Evolutionary conservation across 2,888 invertebrate genomes (phyloP).

Genomic region (Bimastos eiseni): DNA sequence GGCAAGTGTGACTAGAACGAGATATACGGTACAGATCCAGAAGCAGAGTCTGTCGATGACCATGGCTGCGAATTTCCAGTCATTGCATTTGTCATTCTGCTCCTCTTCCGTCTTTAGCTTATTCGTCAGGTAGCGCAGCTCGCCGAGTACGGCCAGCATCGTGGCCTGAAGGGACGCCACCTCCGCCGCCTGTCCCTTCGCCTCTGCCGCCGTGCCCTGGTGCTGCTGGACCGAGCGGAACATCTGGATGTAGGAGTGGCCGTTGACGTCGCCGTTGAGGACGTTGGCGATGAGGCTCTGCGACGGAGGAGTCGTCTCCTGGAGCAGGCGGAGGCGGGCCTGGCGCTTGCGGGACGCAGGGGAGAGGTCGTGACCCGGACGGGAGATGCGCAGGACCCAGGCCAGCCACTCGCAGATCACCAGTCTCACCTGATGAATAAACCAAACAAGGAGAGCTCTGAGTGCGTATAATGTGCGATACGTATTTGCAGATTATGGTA

Average conservation of each 20-base stretch:
- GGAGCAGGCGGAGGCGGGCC: constrained; percentile 45
- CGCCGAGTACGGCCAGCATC: constrained; percentile 45
- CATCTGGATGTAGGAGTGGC: constrained; percentile 39
- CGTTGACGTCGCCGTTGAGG: constrained; percentile 40
- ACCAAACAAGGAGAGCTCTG: no score
- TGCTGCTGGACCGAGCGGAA: constrained; percentile 28
- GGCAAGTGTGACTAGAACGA: constrained; percentile 42
- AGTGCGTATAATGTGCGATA: no score
- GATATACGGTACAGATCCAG: constrained; percentile 43
- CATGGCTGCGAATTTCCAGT: constrained; percentile 44
- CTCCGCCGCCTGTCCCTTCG: not conserved
- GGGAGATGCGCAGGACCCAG: constrained; percentile 45
- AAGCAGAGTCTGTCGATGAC: constrained; percentile 46
- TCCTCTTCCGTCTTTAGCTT: constrained; percentile 43
- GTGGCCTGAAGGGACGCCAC: constrained; percentile 35
- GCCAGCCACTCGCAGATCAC: constrained; percentile 47
- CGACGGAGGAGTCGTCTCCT: constrained; percentile 43
- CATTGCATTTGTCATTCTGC: constrained; percentile 38
- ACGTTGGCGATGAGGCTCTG: constrained; percentile 46
- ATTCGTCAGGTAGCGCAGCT: constrained; percentile 46
- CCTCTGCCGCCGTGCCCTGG: not conserved
- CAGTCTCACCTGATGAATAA: constrained; percentile 41
- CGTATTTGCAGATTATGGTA: no score
- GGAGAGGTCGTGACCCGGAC: constrained; percentile 46
- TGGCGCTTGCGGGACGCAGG: constrained; percentile 45